Percentiles rank a stretch among this genome's conserved stretches.
Evolutionary conservation across 1,140 invertebrate genomes (phyloP).

Genomic region (Drosophila ohnishii): DNA sequence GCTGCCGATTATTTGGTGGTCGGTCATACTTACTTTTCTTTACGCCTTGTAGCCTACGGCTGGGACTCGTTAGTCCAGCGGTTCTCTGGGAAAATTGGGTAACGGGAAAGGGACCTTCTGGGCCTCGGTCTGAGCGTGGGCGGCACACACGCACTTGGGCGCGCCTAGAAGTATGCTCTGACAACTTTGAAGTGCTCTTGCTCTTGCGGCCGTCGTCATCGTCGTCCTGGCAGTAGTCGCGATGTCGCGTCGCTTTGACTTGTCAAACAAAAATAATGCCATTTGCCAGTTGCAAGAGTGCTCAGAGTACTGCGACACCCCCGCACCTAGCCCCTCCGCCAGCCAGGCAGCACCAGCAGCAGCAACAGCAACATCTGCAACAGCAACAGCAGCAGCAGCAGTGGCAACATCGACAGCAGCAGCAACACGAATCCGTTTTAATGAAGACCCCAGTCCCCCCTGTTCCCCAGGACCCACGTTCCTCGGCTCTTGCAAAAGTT

Average conservation of each 20-base stretch:
- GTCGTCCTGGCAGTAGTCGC: constrained; percentile 25
- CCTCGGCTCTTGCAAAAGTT: constrained; percentile 20
- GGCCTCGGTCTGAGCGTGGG: not conserved
- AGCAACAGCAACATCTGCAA: constrained; percentile 1
- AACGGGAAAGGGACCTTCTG: not conserved
- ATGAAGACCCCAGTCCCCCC: constrained; percentile 33
- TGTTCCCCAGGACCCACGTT: not conserved
- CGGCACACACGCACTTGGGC: constrained; percentile 63
- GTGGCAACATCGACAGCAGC: constrained; percentile 16
- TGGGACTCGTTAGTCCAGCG: constrained; percentile 47
- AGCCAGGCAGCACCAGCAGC: not conserved
- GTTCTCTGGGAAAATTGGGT: not conserved
- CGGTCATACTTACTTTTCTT: constrained; percentile 10
- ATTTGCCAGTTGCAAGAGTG: constrained; percentile 64
- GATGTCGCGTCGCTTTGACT: constrained; percentile 64
- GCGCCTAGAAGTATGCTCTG: constrained; percentile 71
- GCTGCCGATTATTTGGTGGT: not conserved
- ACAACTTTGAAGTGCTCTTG: constrained; percentile 74
- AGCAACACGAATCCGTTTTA: constrained; percentile 55
- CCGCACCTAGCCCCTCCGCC: constrained; percentile 1
- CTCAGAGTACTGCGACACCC: constrained; percentile 35
- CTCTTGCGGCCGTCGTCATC: constrained; percentile 36
- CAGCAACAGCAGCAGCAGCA: constrained; percentile 7
- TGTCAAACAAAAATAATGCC: constrained; percentile 75
- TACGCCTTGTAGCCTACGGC: constrained; percentile 37